These are phyloP conservation scores for Gisinianus flammeolus DNA, from an alignment of 2,888 invertebrate genomes.

Conservation along the genomic window DNA sequence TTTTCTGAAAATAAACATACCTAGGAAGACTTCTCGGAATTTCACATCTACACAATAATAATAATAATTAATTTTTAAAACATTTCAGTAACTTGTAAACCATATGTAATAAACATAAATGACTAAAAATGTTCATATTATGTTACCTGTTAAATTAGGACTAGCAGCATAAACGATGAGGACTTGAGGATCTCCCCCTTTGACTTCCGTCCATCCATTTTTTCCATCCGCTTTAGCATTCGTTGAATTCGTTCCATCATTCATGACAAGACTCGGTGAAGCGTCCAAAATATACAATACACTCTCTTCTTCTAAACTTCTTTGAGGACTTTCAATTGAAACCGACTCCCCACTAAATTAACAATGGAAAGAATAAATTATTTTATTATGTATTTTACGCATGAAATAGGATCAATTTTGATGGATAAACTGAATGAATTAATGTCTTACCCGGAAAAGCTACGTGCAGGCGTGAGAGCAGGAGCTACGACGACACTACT, in stretches of 20 bases:
- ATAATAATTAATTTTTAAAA: background rate
- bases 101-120: background rate
- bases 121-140: background rate
- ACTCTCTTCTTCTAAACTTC: conserved; percentile 48
- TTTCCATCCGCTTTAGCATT: conserved; percentile 68
- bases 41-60: conserved; percentile 73
- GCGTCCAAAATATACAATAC: conserved; percentile 54
- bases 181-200: conserved; percentile 93
- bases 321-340: conserved; percentile 38
- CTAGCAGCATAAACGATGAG: conserved; percentile 95
- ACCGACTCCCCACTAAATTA: conserved; percentile 15
- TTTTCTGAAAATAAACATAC: too few relatives aligned
- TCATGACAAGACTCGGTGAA: conserved; percentile 49
- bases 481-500: too few relatives aligned
- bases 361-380: too few relatives aligned
- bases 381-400: background rate
- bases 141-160: conserved; percentile 80
- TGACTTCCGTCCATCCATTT: conserved; percentile 88
- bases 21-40: conserved; percentile 97
- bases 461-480: conserved; percentile 41
- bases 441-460: conserved; percentile 31
- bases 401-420: too few relatives aligned
- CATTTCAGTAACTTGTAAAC: background rate
- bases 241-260: conserved; percentile 40
- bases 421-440: too few relatives aligned